Conservation (phyloP, 2,797 vertebrate species). For the Coluber constrictor region DNA sequence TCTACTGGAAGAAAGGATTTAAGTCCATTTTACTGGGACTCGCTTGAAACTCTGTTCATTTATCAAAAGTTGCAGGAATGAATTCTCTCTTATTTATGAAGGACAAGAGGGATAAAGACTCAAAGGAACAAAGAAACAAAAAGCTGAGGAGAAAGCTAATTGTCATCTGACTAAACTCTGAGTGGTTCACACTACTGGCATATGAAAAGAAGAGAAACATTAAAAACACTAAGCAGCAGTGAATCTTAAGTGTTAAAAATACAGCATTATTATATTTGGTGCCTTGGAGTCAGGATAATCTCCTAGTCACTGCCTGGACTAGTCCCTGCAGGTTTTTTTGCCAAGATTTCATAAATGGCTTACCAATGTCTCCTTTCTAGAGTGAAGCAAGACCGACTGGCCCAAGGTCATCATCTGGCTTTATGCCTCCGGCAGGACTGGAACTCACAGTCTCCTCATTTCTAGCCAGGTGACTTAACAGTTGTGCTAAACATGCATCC, state of each 20-base stretch:
- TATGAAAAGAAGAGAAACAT: not conserved
- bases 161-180: not conserved
- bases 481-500: not conserved
- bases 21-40: not conserved
- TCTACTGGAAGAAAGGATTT: not conserved
- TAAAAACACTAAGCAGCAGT: not conserved
- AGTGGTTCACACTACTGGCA: not conserved
- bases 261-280: not conserved
- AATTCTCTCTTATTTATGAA: not conserved
- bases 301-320: not conserved
- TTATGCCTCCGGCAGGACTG: not conserved
- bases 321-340: not conserved
- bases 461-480: not conserved
- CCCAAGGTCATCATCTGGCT: not conserved
- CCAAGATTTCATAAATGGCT: not conserved
- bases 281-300: not conserved
- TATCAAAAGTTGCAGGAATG: not conserved
- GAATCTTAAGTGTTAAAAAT: not conserved
- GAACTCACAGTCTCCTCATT: not conserved
- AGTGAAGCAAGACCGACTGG: not conserved
- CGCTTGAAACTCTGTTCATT: not conserved
- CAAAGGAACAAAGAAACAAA: not conserved
- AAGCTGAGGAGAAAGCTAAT: not conserved
- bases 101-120: too few relatives aligned
- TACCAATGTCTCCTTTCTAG: not conserved